Conservation (phyloP, 2,797 vertebrate genomes). For the Numenius phaeopus region DNA sequence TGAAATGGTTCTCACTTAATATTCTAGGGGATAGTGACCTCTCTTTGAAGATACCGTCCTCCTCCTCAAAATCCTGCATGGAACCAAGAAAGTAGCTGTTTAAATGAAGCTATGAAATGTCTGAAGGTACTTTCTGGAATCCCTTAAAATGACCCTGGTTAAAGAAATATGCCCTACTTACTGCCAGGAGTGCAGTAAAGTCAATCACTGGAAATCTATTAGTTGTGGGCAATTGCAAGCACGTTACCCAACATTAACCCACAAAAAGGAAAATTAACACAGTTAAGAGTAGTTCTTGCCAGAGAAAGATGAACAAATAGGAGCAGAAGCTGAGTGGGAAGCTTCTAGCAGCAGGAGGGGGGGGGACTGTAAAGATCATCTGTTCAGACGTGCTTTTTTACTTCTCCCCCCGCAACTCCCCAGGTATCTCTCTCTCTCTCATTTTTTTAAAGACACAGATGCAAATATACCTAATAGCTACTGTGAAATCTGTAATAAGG, state of each 20-base stretch:
- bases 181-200: slow-evolving; percentile 31
- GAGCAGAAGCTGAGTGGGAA: slow-evolving; percentile 73
- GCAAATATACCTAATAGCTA: background rate
- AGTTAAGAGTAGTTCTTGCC: slow-evolving; percentile 46
- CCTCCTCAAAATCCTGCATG: background rate
- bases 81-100: background rate
- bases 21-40: slow-evolving; percentile 25
- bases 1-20: slow-evolving; percentile 40
- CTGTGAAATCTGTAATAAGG: slow-evolving; percentile 21
- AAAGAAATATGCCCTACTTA: slow-evolving; percentile 9
- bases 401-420: background rate
- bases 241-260: slow-evolving; percentile 51
- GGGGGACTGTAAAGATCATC: slow-evolving; percentile 61
- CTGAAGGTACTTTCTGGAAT: slow-evolving; percentile 28
- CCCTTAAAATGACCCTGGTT: slow-evolving; percentile 50
- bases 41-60: slow-evolving; percentile 10
- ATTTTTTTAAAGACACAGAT: slow-evolving; percentile 36
- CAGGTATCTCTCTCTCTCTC: background rate
- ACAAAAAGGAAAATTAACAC: slow-evolving; percentile 56
- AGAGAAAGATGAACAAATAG: slow-evolving; percentile 69
- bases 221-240: slow-evolving; percentile 41
- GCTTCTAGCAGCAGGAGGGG: slow-evolving; percentile 57
- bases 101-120: slow-evolving; percentile 26
- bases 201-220: slow-evolving; percentile 56
- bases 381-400: slow-evolving; percentile 48